phyloP scores from a whole-genome alignment of 2,797 vertebrate genomes.

The Aphelocoma californica region DNA sequence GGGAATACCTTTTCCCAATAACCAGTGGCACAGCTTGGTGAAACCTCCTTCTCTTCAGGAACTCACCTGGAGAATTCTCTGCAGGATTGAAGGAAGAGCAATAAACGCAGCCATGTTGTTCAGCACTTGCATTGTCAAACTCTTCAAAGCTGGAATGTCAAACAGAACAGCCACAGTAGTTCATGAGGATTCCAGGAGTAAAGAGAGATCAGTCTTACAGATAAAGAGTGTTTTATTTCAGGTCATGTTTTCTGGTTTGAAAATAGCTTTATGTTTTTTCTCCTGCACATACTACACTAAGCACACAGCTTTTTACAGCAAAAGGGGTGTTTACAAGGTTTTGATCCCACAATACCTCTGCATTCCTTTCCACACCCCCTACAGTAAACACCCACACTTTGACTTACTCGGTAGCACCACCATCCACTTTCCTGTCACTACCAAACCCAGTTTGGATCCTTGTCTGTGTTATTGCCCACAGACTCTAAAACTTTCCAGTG shows the following conservation, averaged over 20 bases:
- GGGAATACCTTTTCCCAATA: background rate
- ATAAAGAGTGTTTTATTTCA: background rate
- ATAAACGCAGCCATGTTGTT: conserved; percentile 96
- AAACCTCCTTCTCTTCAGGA: background rate
- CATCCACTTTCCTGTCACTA: background rate
- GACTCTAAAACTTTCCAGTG: background rate
- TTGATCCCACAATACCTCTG: background rate
- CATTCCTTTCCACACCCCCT: background rate
- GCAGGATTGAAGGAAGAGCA: conserved; percentile 90
- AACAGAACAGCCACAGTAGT: background rate
- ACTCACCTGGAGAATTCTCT: conserved; percentile 91
- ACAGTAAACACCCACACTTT: background rate
- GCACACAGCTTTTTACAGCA: background rate
- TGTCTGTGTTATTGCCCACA: background rate
- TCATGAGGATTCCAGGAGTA: background rate
- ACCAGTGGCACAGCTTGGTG: background rate
- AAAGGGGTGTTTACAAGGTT: background rate
- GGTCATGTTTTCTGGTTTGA: background rate
- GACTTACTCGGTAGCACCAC: background rate
- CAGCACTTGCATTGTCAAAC: conserved; percentile 93
- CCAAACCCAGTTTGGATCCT: background rate
- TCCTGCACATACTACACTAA: background rate
- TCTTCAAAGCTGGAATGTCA: conserved; percentile 85
- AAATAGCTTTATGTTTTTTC: background rate
- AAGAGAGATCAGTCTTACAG: background rate